phyloP scores from a whole-genome alignment of 2,113 vertebrate species.

The Chauna torquata region DNA sequence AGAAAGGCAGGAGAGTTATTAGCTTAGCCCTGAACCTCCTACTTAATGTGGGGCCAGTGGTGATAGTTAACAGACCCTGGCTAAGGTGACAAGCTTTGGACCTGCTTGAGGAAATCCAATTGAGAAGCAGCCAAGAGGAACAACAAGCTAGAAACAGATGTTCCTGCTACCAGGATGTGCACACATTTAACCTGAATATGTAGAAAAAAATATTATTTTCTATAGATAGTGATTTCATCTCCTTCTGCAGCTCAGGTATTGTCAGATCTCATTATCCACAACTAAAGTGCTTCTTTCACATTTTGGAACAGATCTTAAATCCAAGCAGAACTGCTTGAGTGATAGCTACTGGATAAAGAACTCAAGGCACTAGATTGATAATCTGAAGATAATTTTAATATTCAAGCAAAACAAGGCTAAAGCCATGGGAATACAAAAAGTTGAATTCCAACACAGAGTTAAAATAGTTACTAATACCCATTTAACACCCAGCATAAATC shows the following conservation, averaged over 20 bases:
- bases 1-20: conserved; percentile 97
- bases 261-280: conserved; percentile 54
- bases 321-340: conserved; percentile 24
- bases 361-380: background rate
- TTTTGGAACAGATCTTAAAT: conserved; percentile 57
- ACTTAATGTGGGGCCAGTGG: conserved; percentile 95
- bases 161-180: conserved; percentile 82
- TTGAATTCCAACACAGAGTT: background rate
- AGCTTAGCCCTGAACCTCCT: conserved; percentile 99
- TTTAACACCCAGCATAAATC: background rate
- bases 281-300: conserved; percentile 18
- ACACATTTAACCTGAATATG: conserved; percentile 76
- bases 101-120: conserved; percentile 99
- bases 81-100: conserved; percentile 96
- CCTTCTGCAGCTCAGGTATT: conserved; percentile 4
- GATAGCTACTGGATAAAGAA: background rate
- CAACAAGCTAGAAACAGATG: conserved; percentile 97
- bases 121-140: conserved; percentile 99
- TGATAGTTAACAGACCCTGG: conserved; percentile 98
- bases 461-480: background rate
- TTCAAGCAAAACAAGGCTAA: background rate
- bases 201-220: conserved; percentile 68
- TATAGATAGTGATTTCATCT: conserved; percentile 54
- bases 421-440: background rate
- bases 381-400: background rate